A percentile compares a stretch with the other conserved stretches of the same genome.
phyloP scores from a whole-genome alignment of 2,888 invertebrate genomes.

The Pseudococcus viburni region DNA sequence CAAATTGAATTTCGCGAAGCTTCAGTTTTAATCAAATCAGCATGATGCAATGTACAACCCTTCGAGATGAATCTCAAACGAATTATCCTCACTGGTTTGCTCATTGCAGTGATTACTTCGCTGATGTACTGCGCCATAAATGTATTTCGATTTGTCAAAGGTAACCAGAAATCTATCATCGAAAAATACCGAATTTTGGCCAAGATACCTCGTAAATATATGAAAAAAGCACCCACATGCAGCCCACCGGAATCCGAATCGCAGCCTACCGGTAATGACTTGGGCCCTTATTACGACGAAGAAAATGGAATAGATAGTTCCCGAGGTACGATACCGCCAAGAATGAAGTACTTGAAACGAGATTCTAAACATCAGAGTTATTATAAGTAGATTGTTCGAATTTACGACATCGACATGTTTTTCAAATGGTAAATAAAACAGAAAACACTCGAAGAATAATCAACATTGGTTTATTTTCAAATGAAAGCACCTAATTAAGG shows the following conservation, averaged over 20 bases:
- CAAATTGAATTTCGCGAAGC: background rate
- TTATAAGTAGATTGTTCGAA: background rate
- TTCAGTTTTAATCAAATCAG: background rate
- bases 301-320: constrained; percentile 61
- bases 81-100: background rate
- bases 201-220: constrained; percentile 30
- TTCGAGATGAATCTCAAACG: constrained; percentile 28
- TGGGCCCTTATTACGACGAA: constrained; percentile 57
- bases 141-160: background rate
- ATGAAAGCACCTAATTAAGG: background rate
- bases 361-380: constrained; percentile 21
- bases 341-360: background rate
- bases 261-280: background rate
- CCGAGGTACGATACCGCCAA: constrained; percentile 5
- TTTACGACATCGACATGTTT: background rate
- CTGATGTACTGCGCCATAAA: constrained; percentile 17
- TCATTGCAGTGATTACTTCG: constrained; percentile 40
- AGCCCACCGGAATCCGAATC: background rate
- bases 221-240: constrained; percentile 19
- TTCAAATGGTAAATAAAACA: constrained; percentile 2
- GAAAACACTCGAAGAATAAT: background rate
- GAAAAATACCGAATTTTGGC: constrained; percentile 33
- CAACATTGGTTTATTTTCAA: background rate
- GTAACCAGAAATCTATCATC: constrained; percentile 15
- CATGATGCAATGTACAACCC: background rate